Conservation (phyloP, 2,113 vertebrate genomes). For the Fregetta grallaria region DNA sequence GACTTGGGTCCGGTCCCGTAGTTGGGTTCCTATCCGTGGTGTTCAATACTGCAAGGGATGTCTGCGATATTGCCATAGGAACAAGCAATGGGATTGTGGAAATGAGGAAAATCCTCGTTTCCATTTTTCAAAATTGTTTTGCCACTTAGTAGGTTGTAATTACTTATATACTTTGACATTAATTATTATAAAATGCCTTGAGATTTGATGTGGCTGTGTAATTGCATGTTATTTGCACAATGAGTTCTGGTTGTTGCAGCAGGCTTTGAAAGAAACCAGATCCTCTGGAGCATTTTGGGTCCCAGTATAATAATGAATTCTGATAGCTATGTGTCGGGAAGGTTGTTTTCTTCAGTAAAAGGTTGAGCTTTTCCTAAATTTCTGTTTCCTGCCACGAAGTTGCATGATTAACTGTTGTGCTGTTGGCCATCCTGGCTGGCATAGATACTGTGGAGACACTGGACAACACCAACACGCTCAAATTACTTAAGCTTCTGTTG, state of each 20-base stretch:
- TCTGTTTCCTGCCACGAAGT: neutral
- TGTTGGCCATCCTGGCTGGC: neutral
- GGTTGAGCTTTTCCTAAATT: neutral
- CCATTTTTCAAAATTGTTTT: slow-evolving; percentile 11
- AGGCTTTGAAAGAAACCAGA: neutral
- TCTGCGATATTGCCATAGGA: neutral
- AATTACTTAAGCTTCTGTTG: neutral
- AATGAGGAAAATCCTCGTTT: slow-evolving; percentile 10
- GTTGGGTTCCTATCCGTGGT: neutral
- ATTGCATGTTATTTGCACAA: slow-evolving; percentile 9
- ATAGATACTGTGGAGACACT: neutral
- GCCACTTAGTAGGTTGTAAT: neutral
- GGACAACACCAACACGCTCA: neutral
- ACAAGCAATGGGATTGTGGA: neutral
- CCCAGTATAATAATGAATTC: neutral
- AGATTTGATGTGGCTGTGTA: slow-evolving; percentile 31
- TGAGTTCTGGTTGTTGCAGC: neutral
- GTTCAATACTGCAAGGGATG: neutral
- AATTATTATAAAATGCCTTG: slow-evolving; percentile 45
- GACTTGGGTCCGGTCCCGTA: neutral
- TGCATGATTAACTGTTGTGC: neutral
- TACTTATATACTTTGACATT: slow-evolving; percentile 37
- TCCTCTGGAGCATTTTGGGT: neutral
- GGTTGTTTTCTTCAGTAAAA: neutral
- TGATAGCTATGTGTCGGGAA: neutral